Conservation (phyloP, 2,888 invertebrate species). For the Frankliniella fusca region DNA sequence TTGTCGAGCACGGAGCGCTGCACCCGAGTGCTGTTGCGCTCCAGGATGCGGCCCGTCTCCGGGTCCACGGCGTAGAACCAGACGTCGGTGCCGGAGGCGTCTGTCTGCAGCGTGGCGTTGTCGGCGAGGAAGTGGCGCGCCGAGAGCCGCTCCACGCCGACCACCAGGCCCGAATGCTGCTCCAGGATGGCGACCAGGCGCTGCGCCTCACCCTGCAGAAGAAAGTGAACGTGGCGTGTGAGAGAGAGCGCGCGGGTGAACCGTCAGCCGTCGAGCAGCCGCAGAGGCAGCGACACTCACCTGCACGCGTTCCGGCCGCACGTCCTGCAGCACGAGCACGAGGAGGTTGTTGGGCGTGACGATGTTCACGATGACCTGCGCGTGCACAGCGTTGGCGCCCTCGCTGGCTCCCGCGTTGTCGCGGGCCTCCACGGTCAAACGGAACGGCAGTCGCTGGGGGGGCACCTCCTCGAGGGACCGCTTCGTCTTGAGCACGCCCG, state of each 20-base stretch:
- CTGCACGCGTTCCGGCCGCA: constrained; percentile 67
- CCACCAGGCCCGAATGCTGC: constrained; percentile 67
- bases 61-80: constrained; percentile 87
- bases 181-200: constrained; percentile 62
- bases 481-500: constrained; percentile 72
- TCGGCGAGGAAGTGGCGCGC: constrained; percentile 66
- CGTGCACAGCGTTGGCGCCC: constrained; percentile 60
- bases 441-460: constrained; percentile 63
- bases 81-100: constrained; percentile 72
- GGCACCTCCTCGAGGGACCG: constrained; percentile 67
- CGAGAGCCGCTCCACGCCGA: constrained; percentile 81
- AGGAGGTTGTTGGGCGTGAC: constrained; percentile 56
- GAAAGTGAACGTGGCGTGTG: too few species aligned
- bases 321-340: constrained; percentile 70
- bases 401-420: constrained; percentile 63
- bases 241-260: too few species aligned
- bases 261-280: too few species aligned
- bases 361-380: constrained; percentile 60
- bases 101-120: constrained; percentile 69
- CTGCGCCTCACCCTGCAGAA: constrained; percentile 51
- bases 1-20: constrained; percentile 60
- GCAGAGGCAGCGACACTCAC: too few species aligned
- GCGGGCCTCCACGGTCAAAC: constrained; percentile 66
- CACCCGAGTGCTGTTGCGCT: constrained; percentile 66
- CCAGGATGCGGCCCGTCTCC: constrained; percentile 65